These are phyloP conservation scores for Amblyraja radiata DNA, from an alignment of 2,797 vertebrate species.

Conservation along the genomic window DNA sequence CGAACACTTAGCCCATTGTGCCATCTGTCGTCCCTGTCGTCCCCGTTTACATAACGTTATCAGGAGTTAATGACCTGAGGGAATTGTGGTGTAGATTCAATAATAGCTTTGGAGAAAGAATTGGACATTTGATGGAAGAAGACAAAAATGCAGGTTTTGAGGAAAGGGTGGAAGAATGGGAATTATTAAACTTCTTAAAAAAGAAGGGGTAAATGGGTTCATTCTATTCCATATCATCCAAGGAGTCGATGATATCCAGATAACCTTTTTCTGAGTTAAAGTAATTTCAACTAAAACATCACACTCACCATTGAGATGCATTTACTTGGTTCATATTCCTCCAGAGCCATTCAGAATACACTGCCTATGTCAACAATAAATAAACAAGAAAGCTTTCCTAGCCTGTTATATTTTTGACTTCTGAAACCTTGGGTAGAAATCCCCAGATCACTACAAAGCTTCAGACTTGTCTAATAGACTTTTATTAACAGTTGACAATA, in stretches of 20 bases:
- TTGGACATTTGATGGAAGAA: too few species aligned
- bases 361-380: neutral
- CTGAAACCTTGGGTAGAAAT: neutral
- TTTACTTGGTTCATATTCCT: neutral
- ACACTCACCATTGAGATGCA: neutral
- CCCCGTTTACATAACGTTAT: too few species aligned
- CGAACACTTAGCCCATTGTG: too few species aligned
- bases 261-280: neutral
- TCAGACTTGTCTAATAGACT: neutral
- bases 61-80: too few species aligned
- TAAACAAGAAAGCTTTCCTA: neutral
- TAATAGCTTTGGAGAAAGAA: too few species aligned
- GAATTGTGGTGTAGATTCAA: too few species aligned
- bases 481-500: neutral
- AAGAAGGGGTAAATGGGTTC: neutral
- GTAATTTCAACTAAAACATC: neutral
- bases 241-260: neutral
- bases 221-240: neutral
- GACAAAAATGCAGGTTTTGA: too few species aligned
- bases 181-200: neutral
- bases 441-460: neutral
- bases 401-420: neutral
- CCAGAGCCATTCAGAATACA: neutral
- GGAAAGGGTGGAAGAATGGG: neutral
- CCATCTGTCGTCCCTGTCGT: too few species aligned